Percentiles rank a stretch among this genome's conserved stretches.
Conservation (phyloP, 2,888 invertebrate species). For the Synanthedon myopaeformis region DNA sequence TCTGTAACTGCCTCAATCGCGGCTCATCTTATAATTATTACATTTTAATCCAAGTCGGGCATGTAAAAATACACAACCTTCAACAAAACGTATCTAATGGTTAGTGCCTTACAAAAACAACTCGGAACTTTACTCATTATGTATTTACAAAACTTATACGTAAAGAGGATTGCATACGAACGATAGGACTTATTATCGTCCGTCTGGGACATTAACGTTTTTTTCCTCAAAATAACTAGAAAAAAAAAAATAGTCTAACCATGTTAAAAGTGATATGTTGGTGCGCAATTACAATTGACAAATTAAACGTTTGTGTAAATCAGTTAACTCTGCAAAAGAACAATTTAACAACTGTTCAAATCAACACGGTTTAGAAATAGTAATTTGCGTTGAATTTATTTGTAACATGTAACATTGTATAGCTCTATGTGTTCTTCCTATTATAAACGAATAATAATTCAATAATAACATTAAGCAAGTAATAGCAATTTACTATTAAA, state of each 20-base stretch:
- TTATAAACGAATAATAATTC: no score
- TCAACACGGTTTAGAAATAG: no score
- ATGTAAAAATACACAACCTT: slow-evolving; percentile 46
- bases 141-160: neutral
- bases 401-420: no score
- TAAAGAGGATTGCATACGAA: neutral
- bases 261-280: neutral
- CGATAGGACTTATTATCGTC: neutral
- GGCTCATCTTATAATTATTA: slow-evolving; percentile 37
- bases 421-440: no score
- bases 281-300: no score
- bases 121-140: slow-evolving; percentile 38
- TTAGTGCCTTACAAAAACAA: slow-evolving; percentile 47
- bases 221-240: neutral
- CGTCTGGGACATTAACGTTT: neutral
- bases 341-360: no score
- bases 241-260: neutral
- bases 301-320: no score
- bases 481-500: no score
- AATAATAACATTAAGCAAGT: no score
- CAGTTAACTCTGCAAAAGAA: no score
- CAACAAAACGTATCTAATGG: slow-evolving; percentile 40
- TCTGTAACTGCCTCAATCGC: slow-evolving; percentile 32
- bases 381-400: no score
- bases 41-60: slow-evolving; percentile 24